Evolutionary conservation across 2,888 invertebrate species (phyloP), one percentile per base, ranked within the genome.

Genomic region (Hirtodrosophila confusa): DNA sequence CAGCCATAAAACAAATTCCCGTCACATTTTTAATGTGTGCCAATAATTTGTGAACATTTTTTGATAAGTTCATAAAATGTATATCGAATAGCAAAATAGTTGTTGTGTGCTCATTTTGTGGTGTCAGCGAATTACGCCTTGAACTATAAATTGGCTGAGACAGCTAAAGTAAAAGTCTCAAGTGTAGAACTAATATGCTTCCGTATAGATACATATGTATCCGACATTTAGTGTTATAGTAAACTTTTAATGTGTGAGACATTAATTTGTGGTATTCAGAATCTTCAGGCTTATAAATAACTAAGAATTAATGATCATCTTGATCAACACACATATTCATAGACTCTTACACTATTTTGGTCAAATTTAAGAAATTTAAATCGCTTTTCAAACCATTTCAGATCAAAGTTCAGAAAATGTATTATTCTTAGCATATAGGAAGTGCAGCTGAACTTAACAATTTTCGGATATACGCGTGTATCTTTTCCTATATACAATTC

Each of bases 1-100:
- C 62, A 76, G 47, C 60, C 63, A 57, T 63, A 57, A 72, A 76
- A 49, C 54, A 61, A 45, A 40, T 33, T 23, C 43, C 49, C 64
- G 68, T 68, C 60, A 61, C 62, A 60, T 49, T 63, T 57, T 44
- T 37, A 50, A 62, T 53, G 70, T 67, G 63, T 51, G 56, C 50
- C 27, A 44, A 57, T 54, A 44, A 44, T 35, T 57, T 65, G 41
- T 56, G 44, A 45, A 39, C 57, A 48, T 48, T 37, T 27, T 35
- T 11, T 6, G 27, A 23, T 40, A 37, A 54, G 23, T 27, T n/a
- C 24, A 51, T 35, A 23, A 35, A 17, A 27, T 35, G 7, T 63
- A 36, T n/a, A 12, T 11, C 36, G 17, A 23, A 12, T n/a, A 17
- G 36, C 7, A 43, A 37, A 48, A 33, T 49, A 41, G 6, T 41